Percentiles rank a stretch among this genome's conserved stretches.
Conservation (phyloP, 2,888 invertebrate genomes). For the Ernsta delagoae region DNA sequence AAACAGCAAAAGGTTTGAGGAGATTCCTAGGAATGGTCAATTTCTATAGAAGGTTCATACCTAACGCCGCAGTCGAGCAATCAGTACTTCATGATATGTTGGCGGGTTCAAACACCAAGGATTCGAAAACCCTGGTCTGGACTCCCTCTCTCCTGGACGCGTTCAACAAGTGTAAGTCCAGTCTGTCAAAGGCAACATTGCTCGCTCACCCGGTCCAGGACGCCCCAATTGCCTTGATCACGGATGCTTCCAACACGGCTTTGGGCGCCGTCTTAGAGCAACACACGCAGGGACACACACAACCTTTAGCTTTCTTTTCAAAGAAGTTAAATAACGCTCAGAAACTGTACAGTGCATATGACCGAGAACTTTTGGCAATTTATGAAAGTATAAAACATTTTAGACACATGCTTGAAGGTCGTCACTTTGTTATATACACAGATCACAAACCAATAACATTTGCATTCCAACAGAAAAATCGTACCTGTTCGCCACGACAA, state of each 20-base stretch:
- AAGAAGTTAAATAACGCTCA: background rate
- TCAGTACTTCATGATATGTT: background rate
- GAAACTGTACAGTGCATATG: background rate
- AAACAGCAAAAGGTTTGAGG: background rate
- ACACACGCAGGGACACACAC: background rate
- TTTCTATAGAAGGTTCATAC: background rate
- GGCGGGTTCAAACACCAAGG: background rate
- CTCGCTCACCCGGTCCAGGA: background rate
- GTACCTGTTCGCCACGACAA: background rate
- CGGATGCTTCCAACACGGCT: background rate
- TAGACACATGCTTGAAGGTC: background rate
- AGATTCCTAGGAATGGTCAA: background rate
- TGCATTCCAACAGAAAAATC: background rate
- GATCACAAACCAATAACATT: background rate
- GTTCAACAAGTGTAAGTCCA: background rate
- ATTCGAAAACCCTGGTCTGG: background rate
- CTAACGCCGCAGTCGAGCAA: background rate
- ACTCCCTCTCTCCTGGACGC: background rate
- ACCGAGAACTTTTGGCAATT: background rate
- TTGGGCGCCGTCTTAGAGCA: background rate
- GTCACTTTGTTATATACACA: background rate
- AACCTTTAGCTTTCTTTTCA: background rate
- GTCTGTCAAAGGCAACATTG: background rate
- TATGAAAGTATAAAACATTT: background rate
- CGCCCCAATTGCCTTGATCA: background rate